Evolutionary conservation across 2,113 vertebrate species (phyloP).

Genomic region (Axis porcinus): DNA sequence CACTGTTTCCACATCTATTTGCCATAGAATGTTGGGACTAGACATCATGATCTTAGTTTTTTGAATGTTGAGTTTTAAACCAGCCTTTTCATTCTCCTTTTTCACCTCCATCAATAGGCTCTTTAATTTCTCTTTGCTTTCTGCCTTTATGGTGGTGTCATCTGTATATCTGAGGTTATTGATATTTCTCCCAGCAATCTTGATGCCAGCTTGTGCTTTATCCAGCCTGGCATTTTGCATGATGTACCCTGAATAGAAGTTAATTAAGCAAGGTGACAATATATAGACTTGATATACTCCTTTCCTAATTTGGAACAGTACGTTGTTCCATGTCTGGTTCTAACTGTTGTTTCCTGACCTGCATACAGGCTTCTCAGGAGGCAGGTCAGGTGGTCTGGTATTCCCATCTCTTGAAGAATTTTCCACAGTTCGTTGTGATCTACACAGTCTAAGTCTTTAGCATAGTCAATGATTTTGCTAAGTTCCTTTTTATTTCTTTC

Average conservation of each 20-base stretch:
- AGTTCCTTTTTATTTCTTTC: not conserved
- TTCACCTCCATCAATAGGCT: not conserved
- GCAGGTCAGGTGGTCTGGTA: not conserved
- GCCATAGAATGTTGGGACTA: not conserved
- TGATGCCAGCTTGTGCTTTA: not conserved
- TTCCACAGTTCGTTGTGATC: not conserved
- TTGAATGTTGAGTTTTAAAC: not conserved
- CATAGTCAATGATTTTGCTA: not conserved
- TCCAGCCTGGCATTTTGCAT: not conserved
- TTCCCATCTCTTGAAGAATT: not conserved
- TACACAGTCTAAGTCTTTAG: not conserved
- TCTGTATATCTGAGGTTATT: not conserved
- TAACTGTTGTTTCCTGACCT: not conserved
- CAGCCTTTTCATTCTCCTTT: not conserved
- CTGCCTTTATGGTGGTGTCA: not conserved
- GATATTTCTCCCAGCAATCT: not conserved
- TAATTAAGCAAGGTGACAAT: not conserved
- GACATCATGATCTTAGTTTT: not conserved
- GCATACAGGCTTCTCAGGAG: not conserved
- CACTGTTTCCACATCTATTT: not conserved
- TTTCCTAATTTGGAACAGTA: not conserved
- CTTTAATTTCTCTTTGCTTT: not conserved
- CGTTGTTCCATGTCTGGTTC: not conserved
- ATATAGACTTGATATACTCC: not conserved
- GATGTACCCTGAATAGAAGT: not conserved